Evolutionary conservation across 2,888 invertebrate species (phyloP).

Genomic region (Rhingia campestris): DNA sequence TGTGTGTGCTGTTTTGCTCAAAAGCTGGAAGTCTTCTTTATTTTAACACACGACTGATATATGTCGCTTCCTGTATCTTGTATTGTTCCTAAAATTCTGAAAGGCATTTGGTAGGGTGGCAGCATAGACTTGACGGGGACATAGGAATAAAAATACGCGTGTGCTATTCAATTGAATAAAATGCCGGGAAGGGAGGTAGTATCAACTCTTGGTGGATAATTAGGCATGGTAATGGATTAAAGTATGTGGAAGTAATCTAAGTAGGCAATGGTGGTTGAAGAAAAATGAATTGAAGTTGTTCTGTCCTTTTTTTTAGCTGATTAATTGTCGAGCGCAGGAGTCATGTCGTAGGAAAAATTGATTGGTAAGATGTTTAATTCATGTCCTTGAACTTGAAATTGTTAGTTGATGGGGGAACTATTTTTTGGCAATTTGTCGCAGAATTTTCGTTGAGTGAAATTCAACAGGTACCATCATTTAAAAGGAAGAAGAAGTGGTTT

Average conservation of each 20-base stretch:
- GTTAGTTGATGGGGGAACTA: too few species aligned
- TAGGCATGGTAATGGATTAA: slow-evolving; percentile 51
- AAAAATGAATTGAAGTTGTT: slow-evolving; percentile 4
- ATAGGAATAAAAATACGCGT: slow-evolving; percentile 31
- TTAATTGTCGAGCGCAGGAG: too few species aligned
- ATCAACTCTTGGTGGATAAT: slow-evolving; percentile 39
- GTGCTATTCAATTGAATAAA: slow-evolving; percentile 56
- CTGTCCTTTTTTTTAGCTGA: neutral
- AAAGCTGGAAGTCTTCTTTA: slow-evolving; percentile 34
- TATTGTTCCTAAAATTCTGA: slow-evolving; percentile 4
- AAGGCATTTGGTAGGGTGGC: neutral
- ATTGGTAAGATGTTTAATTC: too few species aligned
- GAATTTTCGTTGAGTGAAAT: too few species aligned
- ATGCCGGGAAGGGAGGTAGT: slow-evolving; percentile 13
- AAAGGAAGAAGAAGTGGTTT: too few species aligned
- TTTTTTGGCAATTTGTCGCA: too few species aligned
- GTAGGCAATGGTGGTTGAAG: slow-evolving; percentile 27
- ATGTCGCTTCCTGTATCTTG: slow-evolving; percentile 50
- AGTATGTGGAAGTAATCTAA: slow-evolving; percentile 43
- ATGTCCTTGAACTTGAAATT: too few species aligned
- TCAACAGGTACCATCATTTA: too few species aligned
- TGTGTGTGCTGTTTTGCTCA: slow-evolving; percentile 10
- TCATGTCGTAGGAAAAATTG: too few species aligned
- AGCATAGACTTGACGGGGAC: neutral
- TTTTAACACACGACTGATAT: slow-evolving; percentile 24